Conservation (phyloP, 2,797 vertebrate species). For the Spea hammondii region DNA sequence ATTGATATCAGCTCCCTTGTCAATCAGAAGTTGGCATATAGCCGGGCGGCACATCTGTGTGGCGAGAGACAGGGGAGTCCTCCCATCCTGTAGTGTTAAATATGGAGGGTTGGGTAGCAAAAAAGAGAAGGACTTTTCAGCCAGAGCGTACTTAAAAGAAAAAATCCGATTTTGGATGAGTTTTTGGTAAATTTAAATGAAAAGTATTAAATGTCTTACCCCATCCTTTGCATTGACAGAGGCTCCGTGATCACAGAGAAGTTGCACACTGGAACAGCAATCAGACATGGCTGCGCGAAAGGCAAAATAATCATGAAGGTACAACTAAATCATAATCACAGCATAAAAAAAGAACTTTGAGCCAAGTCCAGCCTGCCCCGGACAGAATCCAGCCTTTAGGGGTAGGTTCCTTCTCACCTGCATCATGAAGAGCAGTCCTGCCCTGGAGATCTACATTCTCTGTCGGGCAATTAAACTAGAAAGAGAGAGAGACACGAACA, state of each 20-base stretch:
- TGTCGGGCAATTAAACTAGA: conserved; percentile 90
- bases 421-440: conserved; percentile 91
- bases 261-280: conserved; percentile 88
- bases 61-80: conserved; percentile 89
- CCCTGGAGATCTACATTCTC: conserved; percentile 93
- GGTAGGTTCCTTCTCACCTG: conserved; percentile 71
- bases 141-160: not conserved
- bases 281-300: conserved; percentile 78
- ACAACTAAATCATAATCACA: not conserved
- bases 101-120: not conserved
- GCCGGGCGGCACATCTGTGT: conserved; percentile 93
- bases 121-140: not conserved
- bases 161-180: not conserved
- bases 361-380: not conserved
- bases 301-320: too few relatives aligned
- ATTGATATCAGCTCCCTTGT: conserved; percentile 84
- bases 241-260: conserved; percentile 89
- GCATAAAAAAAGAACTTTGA: too few relatives aligned
- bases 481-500: conserved; percentile 7
- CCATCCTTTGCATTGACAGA: conserved; percentile 84
- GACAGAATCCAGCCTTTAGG: too few relatives aligned
- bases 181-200: not conserved
- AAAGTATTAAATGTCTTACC: conserved; percentile 70
- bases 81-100: conserved; percentile 76
- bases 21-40: conserved; percentile 88